phyloP scores from a whole-genome alignment of 2,797 vertebrate genomes.

The Onychomys leucogaster region DNA sequence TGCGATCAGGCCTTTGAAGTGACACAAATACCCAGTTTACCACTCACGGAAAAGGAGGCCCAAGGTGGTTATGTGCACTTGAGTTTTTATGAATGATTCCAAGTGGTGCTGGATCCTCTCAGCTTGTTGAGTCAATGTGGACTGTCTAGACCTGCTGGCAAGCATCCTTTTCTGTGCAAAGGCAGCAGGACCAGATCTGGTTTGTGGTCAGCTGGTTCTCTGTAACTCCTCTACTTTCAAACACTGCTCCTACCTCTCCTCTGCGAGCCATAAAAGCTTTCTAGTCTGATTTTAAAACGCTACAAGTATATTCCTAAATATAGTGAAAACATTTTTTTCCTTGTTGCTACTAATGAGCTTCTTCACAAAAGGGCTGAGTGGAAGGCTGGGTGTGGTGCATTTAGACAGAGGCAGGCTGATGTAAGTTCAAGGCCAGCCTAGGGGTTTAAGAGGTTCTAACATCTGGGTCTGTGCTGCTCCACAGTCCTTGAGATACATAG shows the following conservation, averaged over 20 bases:
- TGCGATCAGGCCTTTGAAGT: neutral
- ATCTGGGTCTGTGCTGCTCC: neutral
- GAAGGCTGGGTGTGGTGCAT: neutral
- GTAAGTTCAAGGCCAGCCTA: neutral
- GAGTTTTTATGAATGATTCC: neutral
- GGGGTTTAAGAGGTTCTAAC: neutral
- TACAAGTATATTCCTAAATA: neutral
- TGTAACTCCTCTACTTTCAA: neutral
- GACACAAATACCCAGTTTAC: neutral
- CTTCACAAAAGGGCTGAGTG: neutral
- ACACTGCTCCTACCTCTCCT: neutral
- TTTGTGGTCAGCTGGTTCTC: neutral
- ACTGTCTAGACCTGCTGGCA: neutral
- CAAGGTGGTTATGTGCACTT: neutral
- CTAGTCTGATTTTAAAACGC: neutral
- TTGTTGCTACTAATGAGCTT: neutral
- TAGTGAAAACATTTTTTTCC: neutral
- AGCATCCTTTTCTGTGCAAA: neutral
- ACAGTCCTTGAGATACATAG: too few relatives aligned
- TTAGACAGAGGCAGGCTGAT: neutral
- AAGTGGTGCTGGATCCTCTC: too few relatives aligned
- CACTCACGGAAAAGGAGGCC: neutral
- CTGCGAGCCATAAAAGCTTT: neutral
- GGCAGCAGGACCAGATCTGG: neutral
- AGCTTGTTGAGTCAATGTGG: neutral